Percentiles rank a stretch among this genome's conserved stretches.
phyloP scores from a whole-genome alignment of 2,888 invertebrate species.

The Ornithoptera alexandrae region DNA sequence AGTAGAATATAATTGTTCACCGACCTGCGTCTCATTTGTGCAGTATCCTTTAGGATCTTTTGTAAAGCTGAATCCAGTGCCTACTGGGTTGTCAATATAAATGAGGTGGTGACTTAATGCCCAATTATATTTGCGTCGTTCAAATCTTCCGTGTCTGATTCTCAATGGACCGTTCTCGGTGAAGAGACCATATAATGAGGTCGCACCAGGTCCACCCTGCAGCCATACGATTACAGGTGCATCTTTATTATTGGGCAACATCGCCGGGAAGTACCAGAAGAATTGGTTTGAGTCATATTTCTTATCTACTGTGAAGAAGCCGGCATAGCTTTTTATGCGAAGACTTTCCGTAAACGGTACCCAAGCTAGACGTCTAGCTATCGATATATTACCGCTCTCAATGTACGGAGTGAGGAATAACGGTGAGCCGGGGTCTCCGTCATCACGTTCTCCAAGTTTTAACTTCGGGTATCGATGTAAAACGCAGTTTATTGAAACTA shows the following conservation, averaged over 20 bases:
- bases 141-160: slow-evolving; percentile 61
- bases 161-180: slow-evolving; percentile 89
- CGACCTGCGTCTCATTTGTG: slow-evolving; percentile 88
- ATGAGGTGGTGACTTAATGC: slow-evolving; percentile 87
- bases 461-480: slow-evolving; percentile 62
- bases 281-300: slow-evolving; percentile 89
- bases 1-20: slow-evolving; percentile 87
- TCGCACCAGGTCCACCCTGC: slow-evolving; percentile 91
- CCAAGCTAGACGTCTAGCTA: slow-evolving; percentile 79
- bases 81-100: slow-evolving; percentile 96
- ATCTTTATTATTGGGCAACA: slow-evolving; percentile 68
- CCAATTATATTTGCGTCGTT: slow-evolving; percentile 88
- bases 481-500: slow-evolving; percentile 47
- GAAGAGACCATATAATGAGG: slow-evolving; percentile 89
- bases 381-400: slow-evolving; percentile 84
- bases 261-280: slow-evolving; percentile 95
- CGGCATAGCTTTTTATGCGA: slow-evolving; percentile 85
- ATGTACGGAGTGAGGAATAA: slow-evolving; percentile 88
- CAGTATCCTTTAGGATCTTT: slow-evolving; percentile 87
- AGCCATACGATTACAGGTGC: slow-evolving; percentile 91
- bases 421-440: slow-evolving; percentile 77
- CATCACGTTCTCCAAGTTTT: slow-evolving; percentile 51
- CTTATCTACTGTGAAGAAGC: slow-evolving; percentile 91
- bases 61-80: slow-evolving; percentile 95
- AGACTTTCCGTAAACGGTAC: slow-evolving; percentile 81